Percentiles rank a stretch among this genome's conserved stretches.
Conservation (phyloP, 2,888 invertebrate species). For the Chrysolina americana region DNA sequence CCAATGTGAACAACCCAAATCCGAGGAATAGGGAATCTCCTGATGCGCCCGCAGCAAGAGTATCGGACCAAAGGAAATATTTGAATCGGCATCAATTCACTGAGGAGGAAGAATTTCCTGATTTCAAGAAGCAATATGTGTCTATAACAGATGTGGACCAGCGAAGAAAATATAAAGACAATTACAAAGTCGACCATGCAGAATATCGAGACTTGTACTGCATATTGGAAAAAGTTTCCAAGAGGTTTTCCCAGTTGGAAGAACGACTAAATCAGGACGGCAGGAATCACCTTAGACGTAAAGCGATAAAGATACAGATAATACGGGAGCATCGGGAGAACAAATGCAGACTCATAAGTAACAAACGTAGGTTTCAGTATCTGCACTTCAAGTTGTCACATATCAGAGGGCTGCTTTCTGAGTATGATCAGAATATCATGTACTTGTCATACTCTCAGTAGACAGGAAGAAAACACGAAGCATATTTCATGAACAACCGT, state of each 20-base stretch:
- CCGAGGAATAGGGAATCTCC: conserved; percentile 59
- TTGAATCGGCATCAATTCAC: conserved; percentile 50
- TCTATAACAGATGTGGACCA: conserved; percentile 84
- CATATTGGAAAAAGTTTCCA: conserved; percentile 85
- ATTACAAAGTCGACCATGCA: conserved; percentile 89
- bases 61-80: background rate
- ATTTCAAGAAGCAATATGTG: conserved; percentile 79
- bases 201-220: conserved; percentile 88
- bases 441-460: too few relatives aligned
- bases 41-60: conserved; percentile 35
- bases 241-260: conserved; percentile 85
- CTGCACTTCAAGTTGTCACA: conserved; percentile 93
- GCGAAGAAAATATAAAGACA: conserved; percentile 90
- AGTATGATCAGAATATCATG: conserved; percentile 87
- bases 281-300: conserved; percentile 75
- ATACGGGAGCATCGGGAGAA: conserved; percentile 86
- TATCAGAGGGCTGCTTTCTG: conserved; percentile 90
- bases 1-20: conserved; percentile 70
- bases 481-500: too few relatives aligned
- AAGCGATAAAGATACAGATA: conserved; percentile 86
- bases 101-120: conserved; percentile 63
- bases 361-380: conserved; percentile 87
- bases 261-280: conserved; percentile 77
- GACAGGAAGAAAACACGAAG: too few relatives aligned
- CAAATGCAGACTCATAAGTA: conserved; percentile 81